Base-by-base conservation (phyloP, 2,888 invertebrate genomes). In the Protophormia terraenovae region DNA sequence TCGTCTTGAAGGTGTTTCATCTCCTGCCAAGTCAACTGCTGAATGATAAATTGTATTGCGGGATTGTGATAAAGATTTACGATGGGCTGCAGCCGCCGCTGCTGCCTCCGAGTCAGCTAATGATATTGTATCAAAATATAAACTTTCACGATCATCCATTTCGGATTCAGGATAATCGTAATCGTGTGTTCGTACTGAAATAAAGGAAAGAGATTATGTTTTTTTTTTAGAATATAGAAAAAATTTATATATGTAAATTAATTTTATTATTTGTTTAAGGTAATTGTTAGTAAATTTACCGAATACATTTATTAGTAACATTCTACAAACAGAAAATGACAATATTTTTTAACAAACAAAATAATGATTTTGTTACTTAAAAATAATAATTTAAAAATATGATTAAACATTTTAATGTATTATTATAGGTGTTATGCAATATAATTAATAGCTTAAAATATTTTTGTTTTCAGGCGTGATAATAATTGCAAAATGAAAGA, bases 21-120 rank as follows among this genome's bases (percentile, higher is more conserved):
- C 91, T 5, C 89, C 90, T 22, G 90, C 91, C 80, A 94, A 89
- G 90, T 94, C 94, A 55, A 94, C 93, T 0, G 94, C 94, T 71
- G 95, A 95, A 88, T 94, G 94, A 89, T 95, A 95, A 53, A 95
- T 93, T 16, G 94, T 95, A 89, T 94, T 94, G 66, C 94, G 92
- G 32, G 95, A 95, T 88, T 94, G 92, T 84, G 94, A 94, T 69
- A 94, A 86, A 27, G 93, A 92, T 88, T 92, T 91, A n/a, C 93
- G 91, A 87, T 93, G 92, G 5, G 92, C 91, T 60, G 91, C 92
- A 14, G 92, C 91, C 4, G 92, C 92, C 27, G 90, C 89, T 12
- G 88, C 88, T 19, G 92, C 91, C 84, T 92, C 93, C 35, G 93
- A 92, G 50, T 92, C 93, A 67, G 93, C 92, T 86, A 93, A 86